phyloP scores from a whole-genome alignment of 2,113 vertebrate species.

The Eolophus roseicapilla region DNA sequence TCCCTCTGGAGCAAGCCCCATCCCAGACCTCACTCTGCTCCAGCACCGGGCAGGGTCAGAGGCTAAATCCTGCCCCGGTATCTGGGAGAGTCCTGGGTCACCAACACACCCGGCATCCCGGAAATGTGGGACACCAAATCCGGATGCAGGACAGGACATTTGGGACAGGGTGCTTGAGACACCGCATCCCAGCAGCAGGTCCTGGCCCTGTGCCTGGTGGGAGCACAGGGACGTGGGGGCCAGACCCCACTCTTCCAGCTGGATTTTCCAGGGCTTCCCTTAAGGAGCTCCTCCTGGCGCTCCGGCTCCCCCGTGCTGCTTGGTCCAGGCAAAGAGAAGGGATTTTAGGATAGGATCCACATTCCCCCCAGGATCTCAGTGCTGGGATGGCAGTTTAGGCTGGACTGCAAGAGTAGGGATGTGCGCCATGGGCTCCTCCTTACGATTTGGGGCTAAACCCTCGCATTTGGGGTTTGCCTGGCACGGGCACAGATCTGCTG shows the following conservation, averaged over 20 bases:
- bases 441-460: not conserved
- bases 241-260: accelerated
- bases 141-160: not conserved
- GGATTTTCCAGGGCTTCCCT: accelerated
- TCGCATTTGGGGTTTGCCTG: not conserved
- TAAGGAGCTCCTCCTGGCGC: accelerated
- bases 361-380: not conserved
- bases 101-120: accelerated
- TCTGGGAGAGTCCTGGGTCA: not conserved
- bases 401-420: not conserved
- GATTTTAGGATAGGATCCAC: not conserved
- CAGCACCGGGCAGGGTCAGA: not conserved
- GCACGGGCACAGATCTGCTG: not conserved
- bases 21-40: accelerated
- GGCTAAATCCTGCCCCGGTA: not conserved
- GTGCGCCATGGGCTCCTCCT: not conserved
- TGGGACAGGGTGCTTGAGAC: accelerated
- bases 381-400: not conserved
- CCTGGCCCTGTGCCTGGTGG: accelerated
- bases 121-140: not conserved
- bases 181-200: not conserved
- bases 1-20: not conserved
- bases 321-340: not conserved
- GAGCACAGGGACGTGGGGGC: accelerated
- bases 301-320: not conserved